phyloP scores from a whole-genome alignment of 37 sponge, comb jelly and placozoan genomes.

The Diacarnus erythraeanus region DNA sequence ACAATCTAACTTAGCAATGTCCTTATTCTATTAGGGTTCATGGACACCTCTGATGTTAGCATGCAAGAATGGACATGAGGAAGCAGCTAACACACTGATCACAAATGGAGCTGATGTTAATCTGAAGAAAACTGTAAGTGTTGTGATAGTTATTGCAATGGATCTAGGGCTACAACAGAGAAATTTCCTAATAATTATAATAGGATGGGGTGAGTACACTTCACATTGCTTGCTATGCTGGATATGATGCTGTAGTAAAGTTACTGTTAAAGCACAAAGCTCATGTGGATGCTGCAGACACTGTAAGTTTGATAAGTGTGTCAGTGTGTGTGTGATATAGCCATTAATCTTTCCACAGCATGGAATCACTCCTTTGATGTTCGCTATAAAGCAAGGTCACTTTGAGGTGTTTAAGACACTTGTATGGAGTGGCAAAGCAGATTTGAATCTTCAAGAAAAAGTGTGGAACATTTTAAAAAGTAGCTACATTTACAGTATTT shows the following conservation, averaged over 20 bases:
- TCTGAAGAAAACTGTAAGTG: background rate
- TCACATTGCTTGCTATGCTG: constrained; percentile 5
- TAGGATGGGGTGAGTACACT: constrained; percentile 10
- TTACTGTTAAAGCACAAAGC: background rate
- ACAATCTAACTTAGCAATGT: background rate
- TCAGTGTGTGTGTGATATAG: background rate
- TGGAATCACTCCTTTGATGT: constrained; percentile 10
- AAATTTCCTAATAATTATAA: background rate
- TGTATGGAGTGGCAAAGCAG: background rate
- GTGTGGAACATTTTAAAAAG: background rate
- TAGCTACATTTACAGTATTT: background rate
- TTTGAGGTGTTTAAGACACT: background rate
- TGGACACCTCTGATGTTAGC: constrained; percentile 16
- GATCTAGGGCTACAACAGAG: background rate
- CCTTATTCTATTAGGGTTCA: background rate
- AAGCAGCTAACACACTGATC: background rate
- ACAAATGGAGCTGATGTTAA: background rate
- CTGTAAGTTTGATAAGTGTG: background rate
- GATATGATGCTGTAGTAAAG: background rate
- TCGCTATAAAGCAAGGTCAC: constrained; percentile 4
- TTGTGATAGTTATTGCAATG: background rate
- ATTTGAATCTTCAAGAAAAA: constrained; percentile 4
- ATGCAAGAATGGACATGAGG: background rate
- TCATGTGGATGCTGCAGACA: background rate
- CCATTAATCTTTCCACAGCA: background rate